A percentile compares a stretch with the other conserved stretches of the same genome.
Conservation (phyloP, 2,888 invertebrate species). For the Mesorhabditis belari region DNA sequence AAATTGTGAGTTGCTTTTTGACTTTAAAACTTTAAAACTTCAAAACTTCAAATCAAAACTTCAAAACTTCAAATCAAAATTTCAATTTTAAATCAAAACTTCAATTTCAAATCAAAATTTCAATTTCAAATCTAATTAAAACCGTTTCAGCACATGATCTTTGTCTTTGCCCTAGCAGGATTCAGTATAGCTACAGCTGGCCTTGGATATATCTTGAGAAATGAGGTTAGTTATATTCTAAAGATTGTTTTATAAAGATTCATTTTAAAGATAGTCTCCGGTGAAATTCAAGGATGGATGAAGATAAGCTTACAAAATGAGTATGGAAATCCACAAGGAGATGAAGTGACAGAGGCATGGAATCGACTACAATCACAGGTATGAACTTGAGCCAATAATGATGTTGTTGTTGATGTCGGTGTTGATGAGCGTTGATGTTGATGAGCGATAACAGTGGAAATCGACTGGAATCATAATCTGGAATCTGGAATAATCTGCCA, state of each 20-base stretch:
- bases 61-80: neutral
- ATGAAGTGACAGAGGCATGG: neutral
- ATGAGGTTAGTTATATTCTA: neutral
- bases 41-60: too few species aligned
- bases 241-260: neutral
- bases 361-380: neutral
- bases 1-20: conserved; percentile 1
- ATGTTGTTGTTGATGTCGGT: too few species aligned
- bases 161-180: neutral
- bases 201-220: neutral
- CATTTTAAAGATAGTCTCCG: neutral
- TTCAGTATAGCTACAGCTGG: neutral
- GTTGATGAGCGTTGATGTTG: too few species aligned
- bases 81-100: neutral
- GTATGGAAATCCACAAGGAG: neutral
- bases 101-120: neutral
- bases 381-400: too few species aligned
- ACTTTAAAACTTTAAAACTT: neutral
- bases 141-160: neutral
- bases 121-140: neutral
- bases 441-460: too few species aligned
- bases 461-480: too few species aligned
- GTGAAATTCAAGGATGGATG: neutral
- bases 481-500: too few species aligned
- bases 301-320: neutral